These are phyloP conservation scores for Prosapia bicincta DNA, from an alignment of 2,888 invertebrate species.

Conservation along the genomic window DNA sequence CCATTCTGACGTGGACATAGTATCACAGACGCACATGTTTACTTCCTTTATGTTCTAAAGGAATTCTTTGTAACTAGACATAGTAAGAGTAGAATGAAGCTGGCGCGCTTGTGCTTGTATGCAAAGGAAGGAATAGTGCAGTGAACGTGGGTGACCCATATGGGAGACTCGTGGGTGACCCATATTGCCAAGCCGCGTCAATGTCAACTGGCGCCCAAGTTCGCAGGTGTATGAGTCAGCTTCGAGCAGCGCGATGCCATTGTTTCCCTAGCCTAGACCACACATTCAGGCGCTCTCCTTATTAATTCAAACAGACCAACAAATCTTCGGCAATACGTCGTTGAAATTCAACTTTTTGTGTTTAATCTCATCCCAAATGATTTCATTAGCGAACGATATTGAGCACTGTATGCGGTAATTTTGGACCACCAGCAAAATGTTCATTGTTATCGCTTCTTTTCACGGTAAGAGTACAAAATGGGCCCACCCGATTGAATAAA, in stretches of 20 bases:
- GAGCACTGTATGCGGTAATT: not conserved
- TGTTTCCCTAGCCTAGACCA: not conserved
- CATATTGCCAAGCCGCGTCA: not conserved
- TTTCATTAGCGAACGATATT: not conserved
- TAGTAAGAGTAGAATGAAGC: too few species aligned
- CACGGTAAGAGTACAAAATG: not conserved
- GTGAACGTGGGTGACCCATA: too few species aligned
- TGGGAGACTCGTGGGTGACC: not conserved
- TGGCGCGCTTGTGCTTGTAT: too few species aligned
- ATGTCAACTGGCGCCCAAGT: not conserved
- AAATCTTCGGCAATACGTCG: not conserved
- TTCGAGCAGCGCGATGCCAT: not conserved
- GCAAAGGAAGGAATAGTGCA: too few species aligned
- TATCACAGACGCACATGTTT: too few species aligned
- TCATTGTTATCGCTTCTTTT: not conserved
- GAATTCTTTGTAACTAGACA: too few species aligned
- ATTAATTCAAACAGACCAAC: not conserved
- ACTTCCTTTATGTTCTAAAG: too few species aligned
- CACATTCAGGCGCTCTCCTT: not conserved
- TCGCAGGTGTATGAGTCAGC: not conserved
- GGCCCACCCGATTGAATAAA: not conserved
- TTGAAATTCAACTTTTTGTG: not conserved
- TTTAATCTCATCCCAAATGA: not conserved
- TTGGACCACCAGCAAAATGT: not conserved
- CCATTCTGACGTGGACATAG: too few species aligned